Evolutionary conservation across 2,888 invertebrate genomes (phyloP).

Genomic region (Peribatodes rhomboidaria): DNA sequence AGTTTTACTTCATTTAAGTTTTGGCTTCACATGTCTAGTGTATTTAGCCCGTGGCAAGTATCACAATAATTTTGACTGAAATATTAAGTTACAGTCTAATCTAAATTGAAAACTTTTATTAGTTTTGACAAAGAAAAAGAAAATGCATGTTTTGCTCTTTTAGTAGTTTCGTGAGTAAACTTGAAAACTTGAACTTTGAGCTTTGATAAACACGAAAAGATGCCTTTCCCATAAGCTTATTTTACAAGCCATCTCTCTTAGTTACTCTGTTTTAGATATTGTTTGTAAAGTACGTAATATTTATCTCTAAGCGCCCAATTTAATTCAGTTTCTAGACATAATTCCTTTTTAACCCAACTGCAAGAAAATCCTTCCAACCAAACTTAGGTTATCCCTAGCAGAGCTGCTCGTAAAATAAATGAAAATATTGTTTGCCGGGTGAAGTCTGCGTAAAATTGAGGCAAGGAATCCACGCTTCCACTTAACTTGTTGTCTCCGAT

Average conservation of each 20-base stretch:
- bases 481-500: conserved; percentile 36
- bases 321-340: conserved; percentile 1
- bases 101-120: too few relatives aligned
- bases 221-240: not conserved
- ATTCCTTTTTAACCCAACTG: conserved; percentile 6
- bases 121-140: too few relatives aligned
- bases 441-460: conserved; percentile 35
- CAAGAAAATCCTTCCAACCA: conserved; percentile 8
- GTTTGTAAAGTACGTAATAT: not conserved
- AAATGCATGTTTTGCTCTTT: too few relatives aligned
- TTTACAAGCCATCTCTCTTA: not conserved
- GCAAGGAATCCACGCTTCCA: conserved; percentile 24
- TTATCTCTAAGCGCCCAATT: not conserved
- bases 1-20: not conserved
- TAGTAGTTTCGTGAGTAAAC: too few relatives aligned
- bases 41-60: not conserved
- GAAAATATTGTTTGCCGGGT: conserved; percentile 28
- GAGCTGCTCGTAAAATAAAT: conserved; percentile 25
- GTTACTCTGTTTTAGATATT: not conserved
- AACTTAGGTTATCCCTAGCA: conserved; percentile 13
- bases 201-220: too few relatives aligned
- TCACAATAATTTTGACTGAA: not conserved
- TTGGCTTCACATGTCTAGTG: not conserved
- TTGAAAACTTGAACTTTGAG: too few relatives aligned
- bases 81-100: not conserved